phyloP scores from a whole-genome alignment of 2,797 vertebrate genomes.

The Perdix hodgsoniae region DNA sequence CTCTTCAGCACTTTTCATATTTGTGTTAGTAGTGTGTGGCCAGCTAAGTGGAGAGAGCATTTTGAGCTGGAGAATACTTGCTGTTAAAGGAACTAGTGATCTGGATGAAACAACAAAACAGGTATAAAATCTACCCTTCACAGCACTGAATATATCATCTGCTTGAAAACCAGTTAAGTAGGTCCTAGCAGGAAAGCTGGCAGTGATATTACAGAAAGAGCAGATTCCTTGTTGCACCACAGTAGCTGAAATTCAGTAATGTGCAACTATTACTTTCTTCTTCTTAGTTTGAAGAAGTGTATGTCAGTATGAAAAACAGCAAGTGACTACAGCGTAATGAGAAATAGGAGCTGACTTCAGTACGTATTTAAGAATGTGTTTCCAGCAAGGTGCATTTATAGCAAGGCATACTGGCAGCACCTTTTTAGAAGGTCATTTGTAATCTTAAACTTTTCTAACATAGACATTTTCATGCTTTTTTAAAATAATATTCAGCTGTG shows the following conservation, averaged over 20 bases:
- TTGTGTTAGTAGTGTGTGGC: conserved; percentile 31
- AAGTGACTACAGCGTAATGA: conserved; percentile 53
- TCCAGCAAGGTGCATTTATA: conserved; percentile 62
- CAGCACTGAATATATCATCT: conserved; percentile 67
- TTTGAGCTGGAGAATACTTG: conserved; percentile 28
- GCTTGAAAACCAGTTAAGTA: conserved; percentile 56
- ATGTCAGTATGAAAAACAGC: conserved; percentile 19
- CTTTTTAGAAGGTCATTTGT: conserved; percentile 69
- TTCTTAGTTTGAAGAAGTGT: conserved; percentile 50
- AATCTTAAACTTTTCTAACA: conserved; percentile 72
- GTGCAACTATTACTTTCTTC: conserved; percentile 50
- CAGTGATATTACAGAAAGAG: conserved; percentile 37
- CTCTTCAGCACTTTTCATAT: conserved; percentile 68
- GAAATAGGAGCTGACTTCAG: conserved; percentile 37
- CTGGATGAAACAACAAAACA: neutral
- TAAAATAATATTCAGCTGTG: conserved; percentile 71
- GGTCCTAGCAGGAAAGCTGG: conserved; percentile 47
- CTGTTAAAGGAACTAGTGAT: conserved; percentile 38
- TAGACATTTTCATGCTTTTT: conserved; percentile 75
- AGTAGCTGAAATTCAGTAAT: conserved; percentile 69
- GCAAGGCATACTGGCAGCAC: conserved; percentile 34
- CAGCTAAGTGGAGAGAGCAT: conserved; percentile 42
- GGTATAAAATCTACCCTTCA: conserved; percentile 56
- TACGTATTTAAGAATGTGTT: conserved; percentile 58
- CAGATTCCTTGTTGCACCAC: conserved; percentile 43